Evolutionary conservation across 2,797 vertebrate genomes (phyloP).

Genomic region (Ptychadena robeensis): DNA sequence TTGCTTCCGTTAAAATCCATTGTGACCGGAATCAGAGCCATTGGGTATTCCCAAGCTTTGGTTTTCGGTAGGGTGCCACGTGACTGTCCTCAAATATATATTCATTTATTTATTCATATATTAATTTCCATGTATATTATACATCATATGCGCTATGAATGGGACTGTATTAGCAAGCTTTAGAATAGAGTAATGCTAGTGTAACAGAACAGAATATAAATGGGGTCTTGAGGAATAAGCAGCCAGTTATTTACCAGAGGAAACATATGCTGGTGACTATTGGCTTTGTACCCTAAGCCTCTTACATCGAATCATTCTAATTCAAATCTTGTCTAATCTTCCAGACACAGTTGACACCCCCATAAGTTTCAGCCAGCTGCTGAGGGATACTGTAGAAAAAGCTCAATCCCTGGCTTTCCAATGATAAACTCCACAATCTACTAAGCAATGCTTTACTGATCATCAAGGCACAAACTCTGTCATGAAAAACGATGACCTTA

Average conservation of each 20-base stretch:
- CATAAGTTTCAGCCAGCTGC: slow-evolving; percentile 28
- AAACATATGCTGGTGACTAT: slow-evolving; percentile 41
- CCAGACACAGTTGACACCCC: slow-evolving; percentile 26
- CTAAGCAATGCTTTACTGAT: slow-evolving; percentile 5
- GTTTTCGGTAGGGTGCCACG: too few species aligned
- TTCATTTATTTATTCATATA: too few species aligned
- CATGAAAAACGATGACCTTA: slow-evolving; percentile 4
- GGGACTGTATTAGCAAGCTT: too few species aligned
- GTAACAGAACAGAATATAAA: neutral
- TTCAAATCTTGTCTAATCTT: slow-evolving; percentile 48
- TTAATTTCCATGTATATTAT: too few species aligned
- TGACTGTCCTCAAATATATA: too few species aligned
- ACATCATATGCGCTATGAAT: neutral
- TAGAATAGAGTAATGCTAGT: neutral
- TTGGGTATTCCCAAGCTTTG: too few species aligned
- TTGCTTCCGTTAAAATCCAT: too few species aligned
- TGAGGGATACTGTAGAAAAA: neutral
- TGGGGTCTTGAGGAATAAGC: neutral
- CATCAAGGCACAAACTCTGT: neutral
- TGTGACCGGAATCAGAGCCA: too few species aligned
- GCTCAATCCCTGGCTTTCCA: slow-evolving; percentile 20
- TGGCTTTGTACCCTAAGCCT: slow-evolving; percentile 36
- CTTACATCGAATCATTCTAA: slow-evolving; percentile 44
- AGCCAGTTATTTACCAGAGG: slow-evolving; percentile 6
- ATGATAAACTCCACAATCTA: slow-evolving; percentile 18